These are phyloP conservation scores for Athetis lepigone DNA, from an alignment of 2,888 invertebrate species.

Conservation along the genomic window DNA sequence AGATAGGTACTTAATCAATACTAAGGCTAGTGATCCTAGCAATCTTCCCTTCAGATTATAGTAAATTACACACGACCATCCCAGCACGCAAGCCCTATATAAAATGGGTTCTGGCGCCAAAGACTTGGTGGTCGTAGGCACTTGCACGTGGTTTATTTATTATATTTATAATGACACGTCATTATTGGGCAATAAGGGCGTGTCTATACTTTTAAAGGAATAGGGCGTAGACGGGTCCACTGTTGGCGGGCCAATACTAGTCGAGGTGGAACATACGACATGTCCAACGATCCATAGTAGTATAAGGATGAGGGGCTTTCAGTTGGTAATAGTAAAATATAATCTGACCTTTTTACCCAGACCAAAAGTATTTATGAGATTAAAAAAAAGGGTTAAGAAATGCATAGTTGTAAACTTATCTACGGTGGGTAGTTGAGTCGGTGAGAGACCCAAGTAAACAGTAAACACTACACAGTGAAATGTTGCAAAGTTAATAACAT, in stretches of 20 bases:
- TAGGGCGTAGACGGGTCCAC: no score
- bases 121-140: conserved; percentile 22
- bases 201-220: neutral
- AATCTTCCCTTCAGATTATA: conserved; percentile 1
- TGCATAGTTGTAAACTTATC: neutral
- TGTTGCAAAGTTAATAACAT: neutral
- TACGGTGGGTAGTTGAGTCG: neutral
- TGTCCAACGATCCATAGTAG: no score
- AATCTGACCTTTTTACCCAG: no score
- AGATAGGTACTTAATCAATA: no score
- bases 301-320: no score
- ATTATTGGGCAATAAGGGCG: neutral
- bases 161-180: conserved; percentile 29
- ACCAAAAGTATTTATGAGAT: no score
- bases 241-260: no score
- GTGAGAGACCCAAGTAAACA: no score
- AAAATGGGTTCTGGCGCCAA: conserved; percentile 23
- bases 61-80: conserved; percentile 9
- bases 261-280: no score
- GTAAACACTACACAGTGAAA: conserved; percentile 1
- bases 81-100: conserved; percentile 1
- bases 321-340: no score
- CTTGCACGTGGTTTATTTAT: conserved; percentile 30
- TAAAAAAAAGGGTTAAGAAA: no score
- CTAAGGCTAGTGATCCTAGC: conserved; percentile 21